Base-by-base conservation (phyloP, 2,888 invertebrate species). In the Alcis repandata region DNA sequence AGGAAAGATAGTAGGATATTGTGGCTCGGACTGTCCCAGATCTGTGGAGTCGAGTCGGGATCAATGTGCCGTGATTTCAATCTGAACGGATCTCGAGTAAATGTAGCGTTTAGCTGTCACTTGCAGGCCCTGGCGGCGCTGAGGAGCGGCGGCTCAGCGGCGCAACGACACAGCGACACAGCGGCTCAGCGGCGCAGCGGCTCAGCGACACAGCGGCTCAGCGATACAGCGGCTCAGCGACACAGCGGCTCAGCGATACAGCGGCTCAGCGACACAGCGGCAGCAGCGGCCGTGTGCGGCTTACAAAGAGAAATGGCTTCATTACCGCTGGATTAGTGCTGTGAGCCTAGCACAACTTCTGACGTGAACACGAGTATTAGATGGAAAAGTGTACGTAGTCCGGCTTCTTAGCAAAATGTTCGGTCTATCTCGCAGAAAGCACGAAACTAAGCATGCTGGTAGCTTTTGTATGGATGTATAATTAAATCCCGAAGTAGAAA, bases 251-350 rank as follows among this genome's bases (percentile, higher is more conserved):
- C 19, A 9, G 17, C 6, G 17, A 19, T 9, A 19, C 17, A 1
- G 20, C 20, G 43, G 43, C 2, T 2, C 10, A n/a, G n/a, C 19
- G 43, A 41, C 17, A 27, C 53, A 6, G 27, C 15, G 51, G 52
- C 20, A n/a, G n/a, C n/a, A n/a, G n/a, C n/a, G n/a, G 27, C 27
- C 2, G 27, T 27, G 27, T 2, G 6, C 3, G 48, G 61, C 53
- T 54, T 49, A 61, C 41, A 2, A 56, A 48, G 61, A 62, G 49
- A 32, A n/a, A 62, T 57, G 43, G 45, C 49, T 63, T 57, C 62
- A 63, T 63, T 63, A 49, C 53, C 56, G 45, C 9, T 27, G 56
- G 56, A 63, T 63, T 63, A 63, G 51, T 57, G n/a, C n/a, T n/a
- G n/a, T n/a, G n/a, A n/a, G n/a, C n/a, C n/a, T n/a, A n/a, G n/a